Percentiles rank a stretch among this genome's conserved stretches.
Evolutionary conservation across 2,113 vertebrate species (phyloP).

Genomic region (Gambusia holbrooki): DNA sequence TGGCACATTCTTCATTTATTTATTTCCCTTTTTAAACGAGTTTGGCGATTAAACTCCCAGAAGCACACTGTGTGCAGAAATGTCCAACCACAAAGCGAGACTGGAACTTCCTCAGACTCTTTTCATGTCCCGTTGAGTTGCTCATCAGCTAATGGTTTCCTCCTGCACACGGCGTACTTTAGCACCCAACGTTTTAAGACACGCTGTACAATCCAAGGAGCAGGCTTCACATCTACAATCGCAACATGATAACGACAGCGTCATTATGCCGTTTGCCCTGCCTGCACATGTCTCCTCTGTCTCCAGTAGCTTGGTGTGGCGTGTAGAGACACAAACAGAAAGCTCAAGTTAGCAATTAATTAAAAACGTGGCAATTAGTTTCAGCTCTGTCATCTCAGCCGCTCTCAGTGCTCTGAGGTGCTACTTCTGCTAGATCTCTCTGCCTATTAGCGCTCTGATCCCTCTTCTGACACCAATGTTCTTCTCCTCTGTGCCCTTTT

Average conservation of each 20-base stretch:
- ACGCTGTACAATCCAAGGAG: conserved; percentile 12
- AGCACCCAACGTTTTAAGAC: background rate
- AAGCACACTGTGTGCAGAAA: conserved; percentile 8
- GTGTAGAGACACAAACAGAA: conserved; percentile 25
- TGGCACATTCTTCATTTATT: no score
- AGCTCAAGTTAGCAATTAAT: conserved; percentile 63
- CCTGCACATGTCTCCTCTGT: conserved; percentile 43
- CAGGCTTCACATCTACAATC: conserved; percentile 21
- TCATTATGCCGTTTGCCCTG: conserved; percentile 32
- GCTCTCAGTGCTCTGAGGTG: conserved; percentile 55
- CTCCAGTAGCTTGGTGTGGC: conserved; percentile 19
- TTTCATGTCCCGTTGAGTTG: background rate
- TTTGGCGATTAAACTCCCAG: background rate
- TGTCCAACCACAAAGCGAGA: background rate
- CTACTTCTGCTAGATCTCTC: conserved; percentile 65
- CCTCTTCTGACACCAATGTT: conserved; percentile 24
- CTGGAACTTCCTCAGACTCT: conserved; percentile 4
- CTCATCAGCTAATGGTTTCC: conserved; percentile 18
- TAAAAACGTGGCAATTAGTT: conserved; percentile 73
- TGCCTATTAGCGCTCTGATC: conserved; percentile 32
- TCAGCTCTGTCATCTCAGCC: conserved; percentile 51
- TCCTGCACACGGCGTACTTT: conserved; percentile 5
- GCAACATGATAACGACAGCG: conserved; percentile 16
- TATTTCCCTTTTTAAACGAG: conserved; percentile 2
- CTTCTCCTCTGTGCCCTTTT: conserved; percentile 37